Base-by-base conservation (phyloP, 2,113 vertebrate species). In the Myotis yumanensis region DNA sequence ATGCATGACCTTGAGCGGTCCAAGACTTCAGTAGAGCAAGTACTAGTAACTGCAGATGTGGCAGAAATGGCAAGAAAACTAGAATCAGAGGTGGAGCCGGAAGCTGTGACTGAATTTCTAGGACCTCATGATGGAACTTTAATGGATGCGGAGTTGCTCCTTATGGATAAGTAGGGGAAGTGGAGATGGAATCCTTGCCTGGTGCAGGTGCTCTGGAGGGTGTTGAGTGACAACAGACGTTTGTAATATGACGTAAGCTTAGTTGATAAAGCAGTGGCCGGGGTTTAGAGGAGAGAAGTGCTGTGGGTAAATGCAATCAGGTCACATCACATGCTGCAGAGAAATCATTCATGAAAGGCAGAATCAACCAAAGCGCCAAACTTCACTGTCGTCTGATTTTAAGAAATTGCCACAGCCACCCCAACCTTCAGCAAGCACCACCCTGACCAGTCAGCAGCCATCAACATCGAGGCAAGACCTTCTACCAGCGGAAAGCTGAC, bases 111-210 rank as follows among this genome's bases (percentile, higher is more conserved):
- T 62, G 35, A 10, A 43, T 30, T 4, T 2, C 77, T 11, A 8
- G n/a, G 10, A 5, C 28, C n/a, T 40, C 35, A 1, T 3, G 16
- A 5, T 11, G 9, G 9, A 20, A 30, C 52, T 17, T 0, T 3
- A 32, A 7, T 0, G 1, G 54, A 1, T 12, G 57, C 1, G 28
- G 57, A 7, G 37, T 20, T 12, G 37, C 37, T 62, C 17, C 35
- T 25, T 3, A 0, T 2, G 15, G 37, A 12, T 11, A 10, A 8
- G 37, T 25, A 62, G 7, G 5, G 80, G 18, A 10, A 7, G 80
- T 1, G 25, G 25, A 43, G 80, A 2, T 4, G 54, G 54, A 59
- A 17, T 18, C 23, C 28, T 2, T 1, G 11, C 35, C 76, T 14
- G 54, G 54, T 40, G 35, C 28, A 28, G 79, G 28, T 17, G 77